These are phyloP conservation scores for Drosophila koepferae DNA, from an alignment of 2,888 invertebrate genomes.

Conservation along the genomic window DNA sequence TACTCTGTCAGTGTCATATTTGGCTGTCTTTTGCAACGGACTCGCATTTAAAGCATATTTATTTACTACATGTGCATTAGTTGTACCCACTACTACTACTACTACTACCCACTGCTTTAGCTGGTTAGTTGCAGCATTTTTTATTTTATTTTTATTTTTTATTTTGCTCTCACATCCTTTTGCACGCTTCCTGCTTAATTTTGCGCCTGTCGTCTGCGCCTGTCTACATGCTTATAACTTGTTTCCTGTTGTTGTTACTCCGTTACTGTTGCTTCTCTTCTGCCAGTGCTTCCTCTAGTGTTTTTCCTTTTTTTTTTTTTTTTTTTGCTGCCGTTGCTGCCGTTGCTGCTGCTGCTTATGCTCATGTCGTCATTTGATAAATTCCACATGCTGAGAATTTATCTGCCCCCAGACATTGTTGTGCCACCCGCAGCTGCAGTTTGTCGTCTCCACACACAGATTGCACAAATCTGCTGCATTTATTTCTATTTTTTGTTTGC, in stretches of 20 bases:
- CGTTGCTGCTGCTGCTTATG: slow-evolving; percentile 27
- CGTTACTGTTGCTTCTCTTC: slow-evolving; percentile 9
- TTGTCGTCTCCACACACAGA: slow-evolving; percentile 29
- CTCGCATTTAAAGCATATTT: slow-evolving; percentile 56
- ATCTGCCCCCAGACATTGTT: slow-evolving; percentile 57
- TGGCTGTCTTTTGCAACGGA: slow-evolving; percentile 31
- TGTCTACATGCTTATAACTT: slow-evolving; percentile 81
- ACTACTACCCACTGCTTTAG: background rate
- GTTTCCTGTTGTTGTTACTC: slow-evolving; percentile 64
- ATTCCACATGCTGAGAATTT: slow-evolving; percentile 75
- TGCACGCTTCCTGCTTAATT: slow-evolving; percentile 71
- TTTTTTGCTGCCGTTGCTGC: slow-evolving; percentile 19
- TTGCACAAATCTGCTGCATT: slow-evolving; percentile 62
- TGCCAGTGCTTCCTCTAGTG: slow-evolving; percentile 1
- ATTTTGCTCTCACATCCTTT: slow-evolving; percentile 17
- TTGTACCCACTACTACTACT: background rate
- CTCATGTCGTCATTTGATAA: slow-evolving; percentile 71
- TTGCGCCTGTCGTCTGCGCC: slow-evolving; percentile 73
- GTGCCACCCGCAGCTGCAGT: slow-evolving; percentile 13
- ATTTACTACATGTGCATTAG: slow-evolving; percentile 41
- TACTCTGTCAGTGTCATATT: slow-evolving; percentile 75
- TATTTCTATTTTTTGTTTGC: background rate
- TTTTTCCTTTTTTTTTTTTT: background rate
- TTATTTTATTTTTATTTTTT: slow-evolving; percentile 6
- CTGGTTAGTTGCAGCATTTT: slow-evolving; percentile 7